Evolutionary conservation across 1,140 invertebrate genomes (phyloP), one percentile per base, ranked within the genome.

Genomic region (Periplaneta americana): DNA sequence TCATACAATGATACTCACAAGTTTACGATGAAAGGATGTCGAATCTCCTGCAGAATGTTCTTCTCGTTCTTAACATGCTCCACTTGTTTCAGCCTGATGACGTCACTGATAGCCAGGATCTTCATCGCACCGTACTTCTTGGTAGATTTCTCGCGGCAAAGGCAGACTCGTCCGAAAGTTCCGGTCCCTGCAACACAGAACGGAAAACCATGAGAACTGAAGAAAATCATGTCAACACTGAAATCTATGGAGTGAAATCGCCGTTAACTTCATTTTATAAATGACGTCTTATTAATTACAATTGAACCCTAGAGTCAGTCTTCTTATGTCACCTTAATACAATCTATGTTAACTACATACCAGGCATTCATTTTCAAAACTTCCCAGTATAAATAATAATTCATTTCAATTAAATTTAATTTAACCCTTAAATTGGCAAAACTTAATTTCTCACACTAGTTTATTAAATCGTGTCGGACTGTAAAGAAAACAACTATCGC

Each of bases 41-140:
- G 92, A 79, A 98, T 94, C 89, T 95, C 94, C 82, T 93, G 90
- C 75, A 99, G 91, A 84, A 98, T 97, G 84, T 93, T 94, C 86
- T 97, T 97, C 88, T 98, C 97, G 87, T 98, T 98, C 89, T 96
- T 96, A 31, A 98, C 97, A 87, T 99, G 97, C 85, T 98, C 97
- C 78, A 97, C 95, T 89, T 97, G 96, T 88, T 98, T 98, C 79
- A 98, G 89, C 86, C 96, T 91, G 85, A 99, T 96, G 37, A 99
- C 95, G 87, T 98, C 96, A 39, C 94, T 92, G 88, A 98, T 96
- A 36, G 95, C 93, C 82, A 99, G 91, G 82, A 98, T 96, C 89
- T 99, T 99, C 90, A 99, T 93, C 34, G 97, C 97, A 85, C 93
- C 93, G 86, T 95, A 97, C 85, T 93, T 92, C 83, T 93, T 92